Conservation (phyloP, 2,888 invertebrate genomes). For the Litoditis marina region DNA sequence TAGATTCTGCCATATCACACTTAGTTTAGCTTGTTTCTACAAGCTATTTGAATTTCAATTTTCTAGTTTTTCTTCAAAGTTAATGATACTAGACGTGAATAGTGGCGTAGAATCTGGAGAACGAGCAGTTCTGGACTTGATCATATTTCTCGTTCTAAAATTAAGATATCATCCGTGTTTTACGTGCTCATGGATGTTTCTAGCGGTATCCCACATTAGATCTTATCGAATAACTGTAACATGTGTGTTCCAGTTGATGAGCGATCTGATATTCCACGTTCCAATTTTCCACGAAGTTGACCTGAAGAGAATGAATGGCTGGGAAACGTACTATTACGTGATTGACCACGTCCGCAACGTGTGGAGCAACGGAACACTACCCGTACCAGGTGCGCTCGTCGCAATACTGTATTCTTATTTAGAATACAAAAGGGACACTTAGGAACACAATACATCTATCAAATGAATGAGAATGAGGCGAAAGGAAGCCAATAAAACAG, state of each 20-base stretch:
- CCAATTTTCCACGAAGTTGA: conserved; percentile 45
- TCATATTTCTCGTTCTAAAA: too few relatives aligned
- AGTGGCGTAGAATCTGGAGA: background rate
- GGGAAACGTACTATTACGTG: conserved; percentile 38
- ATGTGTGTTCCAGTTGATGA: conserved; percentile 24
- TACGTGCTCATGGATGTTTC: too few relatives aligned
- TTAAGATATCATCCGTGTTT: too few relatives aligned
- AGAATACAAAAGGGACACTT: background rate
- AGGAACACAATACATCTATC: background rate
- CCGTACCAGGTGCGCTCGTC: too few relatives aligned
- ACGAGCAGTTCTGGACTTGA: conserved; percentile 15
- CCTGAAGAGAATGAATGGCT: conserved; percentile 29
- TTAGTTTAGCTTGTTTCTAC: background rate
- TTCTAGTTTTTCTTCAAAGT: background rate
- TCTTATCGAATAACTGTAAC: background rate
- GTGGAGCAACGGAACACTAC: too few relatives aligned
- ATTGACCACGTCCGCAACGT: conserved; percentile 35
- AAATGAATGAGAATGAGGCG: background rate
- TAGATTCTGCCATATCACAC: too few relatives aligned
- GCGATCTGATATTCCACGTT: conserved; percentile 45
- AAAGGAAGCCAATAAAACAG: background rate
- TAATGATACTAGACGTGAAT: too few relatives aligned
- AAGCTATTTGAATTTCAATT: background rate
- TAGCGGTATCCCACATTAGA: too few relatives aligned
- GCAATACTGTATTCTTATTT: too few relatives aligned